Evolutionary conservation across 2,797 vertebrate species (phyloP), one percentile per base, ranked within the genome.

Genomic region (Danio albolineatus): DNA sequence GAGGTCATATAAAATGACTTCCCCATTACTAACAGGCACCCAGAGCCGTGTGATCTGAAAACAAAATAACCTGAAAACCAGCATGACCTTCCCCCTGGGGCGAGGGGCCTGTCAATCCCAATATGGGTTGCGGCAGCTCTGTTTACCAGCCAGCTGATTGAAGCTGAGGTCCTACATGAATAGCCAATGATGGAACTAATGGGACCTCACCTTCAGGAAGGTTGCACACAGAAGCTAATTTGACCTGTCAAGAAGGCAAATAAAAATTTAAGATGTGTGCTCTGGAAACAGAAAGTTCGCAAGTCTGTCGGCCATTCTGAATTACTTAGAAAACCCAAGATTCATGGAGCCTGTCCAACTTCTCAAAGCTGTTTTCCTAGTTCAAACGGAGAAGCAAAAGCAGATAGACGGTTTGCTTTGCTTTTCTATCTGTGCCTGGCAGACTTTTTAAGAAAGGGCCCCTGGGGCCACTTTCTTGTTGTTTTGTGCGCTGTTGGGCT

Each of bases 31-130:
- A 64, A 49, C 38, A 49, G 21, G 59, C 6, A 66, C 59, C 65
- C 74, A 60, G 6, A 28, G 65, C 53, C 43, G 44, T 48, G 38
- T 70, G 67, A 51, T 65, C 73, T 77, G 62, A 82, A 85, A 74
- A 83, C 80, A 62, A 69, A 83, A 79, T 81, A 81, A 85, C 82
- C 83, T 83, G 80, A 71, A 83, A 82, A 84, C 79, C 53, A 57
- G 65, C 82, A 53, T 65, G 70, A 84, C 84, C 80, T 44, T 59
- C 69, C 36, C 41, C 53, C 36, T 10, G 16, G 57, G 53, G 87
- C 59, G 36, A 76, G 67, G 39, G 74, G 53, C 78, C 82, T 83
- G 82, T 56, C 64, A 82, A 71, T 76, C 65, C 74, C 75, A 62
- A 73, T 82, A 70, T 43, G 51, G 57, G 65, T 51, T 53, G 10